Percentiles rank a stretch among this genome's conserved stretches.
Evolutionary conservation across 2,113 vertebrate genomes (phyloP).

Genomic region (Myrmecophaga tridactyla): DNA sequence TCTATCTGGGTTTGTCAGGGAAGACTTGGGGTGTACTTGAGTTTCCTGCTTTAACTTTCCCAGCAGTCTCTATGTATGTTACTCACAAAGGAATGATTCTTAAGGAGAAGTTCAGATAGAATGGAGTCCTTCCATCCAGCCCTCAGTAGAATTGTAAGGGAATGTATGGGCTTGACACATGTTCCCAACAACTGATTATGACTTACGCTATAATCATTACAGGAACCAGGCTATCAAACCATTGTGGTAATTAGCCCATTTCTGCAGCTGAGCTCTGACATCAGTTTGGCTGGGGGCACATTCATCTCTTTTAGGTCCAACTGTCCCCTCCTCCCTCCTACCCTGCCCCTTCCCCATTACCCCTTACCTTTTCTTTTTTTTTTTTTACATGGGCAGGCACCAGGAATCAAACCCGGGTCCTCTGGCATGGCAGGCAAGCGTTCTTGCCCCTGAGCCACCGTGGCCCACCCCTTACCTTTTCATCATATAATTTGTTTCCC

Average conservation of each 20-base stretch:
- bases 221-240: neutral
- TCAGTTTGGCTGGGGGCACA: neutral
- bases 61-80: neutral
- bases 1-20: neutral
- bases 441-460: no score
- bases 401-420: no score
- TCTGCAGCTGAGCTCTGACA: neutral
- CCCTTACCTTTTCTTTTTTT: neutral
- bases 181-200: neutral
- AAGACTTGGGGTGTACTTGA: neutral
- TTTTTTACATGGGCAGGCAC: no score
- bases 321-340: neutral
- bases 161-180: neutral
- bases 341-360: neutral
- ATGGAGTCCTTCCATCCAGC: neutral
- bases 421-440: no score
- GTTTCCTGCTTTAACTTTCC: neutral
- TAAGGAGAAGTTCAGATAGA: neutral
- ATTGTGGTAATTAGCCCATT: accelerated
- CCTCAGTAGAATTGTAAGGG: accelerated
- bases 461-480: neutral
- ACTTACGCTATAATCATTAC: neutral
- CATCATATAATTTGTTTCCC: neutral
- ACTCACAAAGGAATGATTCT: neutral
- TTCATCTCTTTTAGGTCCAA: neutral